phyloP scores from a whole-genome alignment of 2,797 vertebrate species.

The Phataginus tricuspis region DNA sequence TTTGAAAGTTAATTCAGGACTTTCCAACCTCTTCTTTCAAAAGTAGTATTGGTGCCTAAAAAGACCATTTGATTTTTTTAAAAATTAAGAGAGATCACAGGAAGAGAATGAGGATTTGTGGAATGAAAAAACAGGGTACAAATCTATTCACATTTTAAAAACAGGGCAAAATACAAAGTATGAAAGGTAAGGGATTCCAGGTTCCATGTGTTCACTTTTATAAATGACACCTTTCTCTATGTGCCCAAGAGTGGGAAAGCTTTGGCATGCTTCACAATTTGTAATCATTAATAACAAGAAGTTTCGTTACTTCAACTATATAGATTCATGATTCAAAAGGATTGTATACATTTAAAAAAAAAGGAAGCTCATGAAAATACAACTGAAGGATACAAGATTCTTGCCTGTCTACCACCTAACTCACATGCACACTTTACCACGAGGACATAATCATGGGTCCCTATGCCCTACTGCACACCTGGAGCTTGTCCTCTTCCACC shows the following conservation, averaged over 20 bases:
- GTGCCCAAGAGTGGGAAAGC: background rate
- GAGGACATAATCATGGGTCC: too few species aligned
- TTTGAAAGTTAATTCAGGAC: background rate
- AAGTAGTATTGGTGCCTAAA: background rate
- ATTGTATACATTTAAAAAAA: background rate
- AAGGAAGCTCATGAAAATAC: background rate
- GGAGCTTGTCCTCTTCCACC: background rate
- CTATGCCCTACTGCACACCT: accelerated
- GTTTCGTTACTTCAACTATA: constrained; percentile 55
- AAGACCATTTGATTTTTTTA: background rate
- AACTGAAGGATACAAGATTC: background rate
- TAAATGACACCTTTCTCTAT: background rate
- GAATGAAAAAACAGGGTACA: background rate
- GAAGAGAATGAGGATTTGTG: background rate
- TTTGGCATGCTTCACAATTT: background rate
- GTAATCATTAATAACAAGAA: constrained; percentile 67
- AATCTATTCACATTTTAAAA: background rate
- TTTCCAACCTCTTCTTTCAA: background rate
- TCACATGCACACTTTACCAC: too few species aligned
- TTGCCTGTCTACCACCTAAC: background rate
- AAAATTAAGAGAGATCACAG: background rate
- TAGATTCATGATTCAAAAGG: background rate
- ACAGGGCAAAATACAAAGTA: background rate
- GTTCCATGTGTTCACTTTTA: background rate
- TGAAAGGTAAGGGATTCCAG: background rate